phyloP scores from a whole-genome alignment of 2,797 vertebrate species.

The Sebastes goodei region DNA sequence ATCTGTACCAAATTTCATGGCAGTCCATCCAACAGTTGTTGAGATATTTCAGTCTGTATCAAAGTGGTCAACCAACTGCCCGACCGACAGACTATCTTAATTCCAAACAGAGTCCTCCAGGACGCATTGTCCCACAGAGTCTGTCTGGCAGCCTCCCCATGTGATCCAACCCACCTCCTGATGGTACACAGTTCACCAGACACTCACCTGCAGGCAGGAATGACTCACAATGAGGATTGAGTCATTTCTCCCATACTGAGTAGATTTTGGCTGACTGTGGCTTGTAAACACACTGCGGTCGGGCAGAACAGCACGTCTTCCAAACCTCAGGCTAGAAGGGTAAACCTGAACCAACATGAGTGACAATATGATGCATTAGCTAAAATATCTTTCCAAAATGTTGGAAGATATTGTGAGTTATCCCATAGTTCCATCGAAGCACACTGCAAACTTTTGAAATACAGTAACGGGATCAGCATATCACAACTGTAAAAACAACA shows the following conservation, averaged over 20 bases:
- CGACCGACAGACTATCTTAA: background rate
- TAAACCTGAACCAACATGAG: background rate
- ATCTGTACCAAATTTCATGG: background rate
- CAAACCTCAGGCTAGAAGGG: background rate
- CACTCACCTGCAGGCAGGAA: slow-evolving; percentile 17
- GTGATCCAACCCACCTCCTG: slow-evolving; percentile 5
- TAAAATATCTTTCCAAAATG: background rate
- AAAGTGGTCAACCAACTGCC: background rate
- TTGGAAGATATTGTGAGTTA: background rate
- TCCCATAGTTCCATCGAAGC: background rate
- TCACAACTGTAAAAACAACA: background rate
- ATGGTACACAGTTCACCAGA: slow-evolving; percentile 20
- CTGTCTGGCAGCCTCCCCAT: background rate
- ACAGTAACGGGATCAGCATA: background rate
- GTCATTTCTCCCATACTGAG: slow-evolving; percentile 18
- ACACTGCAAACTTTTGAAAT: background rate
- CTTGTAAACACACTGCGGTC: slow-evolving; percentile 1
- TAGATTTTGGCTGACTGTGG: background rate
- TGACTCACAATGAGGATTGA: slow-evolving; percentile 29
- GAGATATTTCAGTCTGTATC: background rate
- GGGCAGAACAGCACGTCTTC: background rate
- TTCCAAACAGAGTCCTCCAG: background rate
- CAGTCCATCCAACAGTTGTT: background rate
- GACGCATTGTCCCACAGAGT: background rate
- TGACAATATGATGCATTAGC: background rate